Evolutionary conservation across 2,888 invertebrate species (phyloP), one percentile per base, ranked within the genome.

Genomic region (Incurvaria masculella): DNA sequence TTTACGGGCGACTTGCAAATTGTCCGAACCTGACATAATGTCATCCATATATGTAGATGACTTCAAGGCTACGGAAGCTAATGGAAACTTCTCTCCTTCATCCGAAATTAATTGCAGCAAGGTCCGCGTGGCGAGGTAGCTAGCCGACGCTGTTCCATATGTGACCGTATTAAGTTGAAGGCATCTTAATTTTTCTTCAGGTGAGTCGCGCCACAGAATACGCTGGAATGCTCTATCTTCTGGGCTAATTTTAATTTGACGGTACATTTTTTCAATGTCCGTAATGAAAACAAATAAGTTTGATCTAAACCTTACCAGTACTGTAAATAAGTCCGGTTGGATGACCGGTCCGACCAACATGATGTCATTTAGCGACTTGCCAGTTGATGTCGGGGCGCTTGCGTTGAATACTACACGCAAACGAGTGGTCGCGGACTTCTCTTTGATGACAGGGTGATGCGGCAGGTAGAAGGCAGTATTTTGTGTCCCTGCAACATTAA

Each of bases 251-350:
- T 47, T 49, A 3, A 61, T 50, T 50, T 60, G 57, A 0, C 61
- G 45, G 39, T 60, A 65, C 61, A 65, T 64, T 50, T 64, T 60
- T 6, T 55, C 45, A 10, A 62, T 53, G 40, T 60, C 61, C 1
- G 59, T 56, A 1, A 55, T 53, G 1, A 63, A 40, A 19, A 53
- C 55, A 1, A 60, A 49, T 1, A 48, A 51, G 44, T 57, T 44
- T 1, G 10, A 27, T 21, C 60, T 44, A 57, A 61, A 61, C 10
- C 56, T 45, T 49, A 58, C 50, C 4, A 61, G 43, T 4, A 62
- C 47, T 19, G 56, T 55, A 21, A 60, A 51, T 42, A 62, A 44
- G 40, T 59, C 57, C 4, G 51, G 33, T 46, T 62, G 61, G 3
- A 61, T 41, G 2, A 50, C 52, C 14, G 60, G 58, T 16, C 59